Evolutionary conservation across 2,113 vertebrate species (phyloP).

Genomic region (Calyptommatus sinebrachiatus): DNA sequence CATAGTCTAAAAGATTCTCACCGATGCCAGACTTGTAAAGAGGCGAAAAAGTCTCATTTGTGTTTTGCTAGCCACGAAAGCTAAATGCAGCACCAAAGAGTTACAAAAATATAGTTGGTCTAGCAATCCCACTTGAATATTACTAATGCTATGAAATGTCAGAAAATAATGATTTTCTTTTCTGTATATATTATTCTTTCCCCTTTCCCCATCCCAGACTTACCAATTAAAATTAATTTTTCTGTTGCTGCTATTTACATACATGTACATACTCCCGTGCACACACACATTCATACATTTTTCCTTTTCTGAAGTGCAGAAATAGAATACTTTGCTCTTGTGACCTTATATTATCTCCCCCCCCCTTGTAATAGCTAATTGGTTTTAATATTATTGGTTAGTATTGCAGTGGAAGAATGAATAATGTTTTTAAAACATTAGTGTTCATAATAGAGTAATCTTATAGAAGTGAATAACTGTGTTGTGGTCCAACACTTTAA

Average conservation of each 20-base stretch:
- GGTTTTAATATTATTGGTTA: background rate
- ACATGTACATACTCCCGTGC: background rate
- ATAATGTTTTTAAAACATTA: too few species aligned
- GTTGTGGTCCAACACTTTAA: background rate
- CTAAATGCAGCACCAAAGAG: conserved; percentile 72
- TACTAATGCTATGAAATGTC: conserved; percentile 69
- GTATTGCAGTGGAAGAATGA: too few species aligned
- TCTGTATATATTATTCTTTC: conserved; percentile 39
- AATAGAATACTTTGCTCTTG: conserved; percentile 11
- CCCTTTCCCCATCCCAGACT: conserved; percentile 13
- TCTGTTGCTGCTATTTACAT: conserved; percentile 19
- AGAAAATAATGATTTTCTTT: conserved; percentile 62
- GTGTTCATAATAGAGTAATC: background rate
- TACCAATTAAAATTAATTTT: conserved; percentile 35
- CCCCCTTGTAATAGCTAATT: background rate
- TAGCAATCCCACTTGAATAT: conserved; percentile 32
- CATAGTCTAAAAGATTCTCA: background rate
- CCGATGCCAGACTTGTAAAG: conserved; percentile 16
- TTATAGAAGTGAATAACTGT: background rate
- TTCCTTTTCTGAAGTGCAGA: conserved; percentile 2
- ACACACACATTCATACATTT: background rate
- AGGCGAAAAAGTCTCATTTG: conserved; percentile 43
- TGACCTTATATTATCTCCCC: conserved; percentile 1
- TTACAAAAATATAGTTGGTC: conserved; percentile 77
- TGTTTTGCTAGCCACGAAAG: conserved; percentile 52